These are phyloP conservation scores for Cremastinae sp. DNA, from an alignment of 2,888 invertebrate species.

Conservation along the genomic window DNA sequence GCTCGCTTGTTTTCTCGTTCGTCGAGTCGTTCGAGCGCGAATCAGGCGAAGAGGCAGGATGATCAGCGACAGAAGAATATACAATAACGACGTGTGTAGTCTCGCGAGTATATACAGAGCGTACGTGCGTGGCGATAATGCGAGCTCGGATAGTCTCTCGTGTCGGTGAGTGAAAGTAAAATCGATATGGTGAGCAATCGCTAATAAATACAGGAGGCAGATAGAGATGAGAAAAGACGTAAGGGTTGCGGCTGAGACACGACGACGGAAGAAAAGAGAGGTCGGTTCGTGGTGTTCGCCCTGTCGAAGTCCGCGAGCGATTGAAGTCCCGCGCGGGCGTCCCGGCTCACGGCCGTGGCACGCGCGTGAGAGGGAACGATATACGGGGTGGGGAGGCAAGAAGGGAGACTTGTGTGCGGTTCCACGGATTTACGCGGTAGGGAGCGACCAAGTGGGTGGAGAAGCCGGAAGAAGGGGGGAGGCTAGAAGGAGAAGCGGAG, in stretches of 20 bases:
- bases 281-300: slow-evolving; percentile 69
- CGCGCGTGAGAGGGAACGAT: slow-evolving; percentile 74
- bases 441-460: slow-evolving; percentile 64
- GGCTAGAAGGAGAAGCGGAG: slow-evolving; percentile 70
- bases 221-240: slow-evolving; percentile 23
- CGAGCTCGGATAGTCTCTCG: too few relatives aligned
- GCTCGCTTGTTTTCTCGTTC: too few relatives aligned
- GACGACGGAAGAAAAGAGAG: slow-evolving; percentile 50
- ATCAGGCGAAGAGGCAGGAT: too few relatives aligned
- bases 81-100: too few relatives aligned
- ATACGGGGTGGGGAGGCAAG: slow-evolving; percentile 68
- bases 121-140: too few relatives aligned
- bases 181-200: not conserved
- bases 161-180: too few relatives aligned
- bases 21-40: too few relatives aligned
- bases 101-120: too few relatives aligned
- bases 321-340: slow-evolving; percentile 77
- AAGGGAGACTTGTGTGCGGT: slow-evolving; percentile 70
- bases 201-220: not conserved
- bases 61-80: too few relatives aligned
- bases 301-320: slow-evolving; percentile 78
- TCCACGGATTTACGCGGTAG: slow-evolving; percentile 68
- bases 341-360: slow-evolving; percentile 74
- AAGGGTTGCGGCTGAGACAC: slow-evolving; percentile 25
- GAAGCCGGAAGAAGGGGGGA: slow-evolving; percentile 65